Base-by-base conservation (phyloP, 92 coral and sea anemone species). In the Scolanthus callimorphus region DNA sequence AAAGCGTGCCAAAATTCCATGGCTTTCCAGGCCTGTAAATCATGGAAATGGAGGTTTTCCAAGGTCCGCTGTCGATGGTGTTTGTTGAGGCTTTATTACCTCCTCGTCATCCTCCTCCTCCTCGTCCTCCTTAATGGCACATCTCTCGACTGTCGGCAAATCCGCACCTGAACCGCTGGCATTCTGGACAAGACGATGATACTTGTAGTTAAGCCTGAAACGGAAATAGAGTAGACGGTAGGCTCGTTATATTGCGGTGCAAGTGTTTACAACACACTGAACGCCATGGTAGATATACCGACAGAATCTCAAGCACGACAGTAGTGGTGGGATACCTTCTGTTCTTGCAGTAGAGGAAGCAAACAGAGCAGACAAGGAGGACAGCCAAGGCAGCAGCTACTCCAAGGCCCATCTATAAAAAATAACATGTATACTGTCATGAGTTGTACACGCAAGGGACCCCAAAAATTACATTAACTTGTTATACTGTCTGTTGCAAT, bases 91-190 rank as follows among this genome's bases (percentile, higher is more conserved):
- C 15, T n/a, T 34, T 34, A 34, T 34, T 34, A 34, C 41, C 41
- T 20, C 85, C 82, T 74, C 78, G n/a, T n/a, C n/a, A 29, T 82
- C 89, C 4, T 91, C 97, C n/a, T 89, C 85, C 21, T 86, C 95
- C 52, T 88, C 96, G 17, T 85, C 97, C n/a, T 88, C 97, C 27
- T 88, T 96, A 60, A 79, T 77, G 0, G 54, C 97, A 77, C 97
- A 91, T 41, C 71, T 81, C 25, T 85, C 92, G 6, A 83, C 97
- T 15, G 59, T 77, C 8, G 97, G 96, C 47, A 91, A 73, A 52
- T 91, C 97, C 51, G 90, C 97, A 0, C 88, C 81, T 20, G 62
- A 74, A 44, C 79, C 89, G 60, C 85, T 55, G 13, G 71, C 84
- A 58, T 82, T 90, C 53, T 77, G 87, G 0, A 91, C 85, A 15